Base-by-base conservation (phyloP, 1,140 invertebrate genomes). In the Bombus soroeensis region DNA sequence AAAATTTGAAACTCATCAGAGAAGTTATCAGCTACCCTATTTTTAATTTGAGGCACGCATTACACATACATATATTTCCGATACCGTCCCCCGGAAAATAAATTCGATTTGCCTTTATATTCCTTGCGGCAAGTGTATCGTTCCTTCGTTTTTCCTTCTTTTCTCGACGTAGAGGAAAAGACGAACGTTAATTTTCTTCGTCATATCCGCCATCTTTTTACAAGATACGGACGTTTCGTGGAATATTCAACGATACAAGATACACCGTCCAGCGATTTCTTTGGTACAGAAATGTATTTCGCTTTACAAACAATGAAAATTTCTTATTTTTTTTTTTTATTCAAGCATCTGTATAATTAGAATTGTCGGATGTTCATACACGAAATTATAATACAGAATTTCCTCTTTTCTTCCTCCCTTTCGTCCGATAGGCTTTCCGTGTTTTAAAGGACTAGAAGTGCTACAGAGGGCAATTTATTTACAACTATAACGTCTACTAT, bases 391-490 rank as follows among this genome's bases (percentile, higher is more conserved):
- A 43, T 77, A 83, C 73, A 83, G 41, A 83, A 68, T 57, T 77
- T 43, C 68, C 4, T 47, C n/a, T 25, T 9, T 10, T 34, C 25
- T 47, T 10, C 1, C 28, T 28, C 25, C 37, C n/a, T 47, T 32
- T 47, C 32, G 13, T 4, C n/a, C 28, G n/a, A 57, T 39, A 78
- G 64, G 43, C 64, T 77, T 41, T 47, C 64, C 37, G 57, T 62
- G 34, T 73, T 82, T 28, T 22, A 43, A 70, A 70, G 43, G 74
- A 83, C 81, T 83, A 77, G 81, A 77, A 77, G 47, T 77, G 74
- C 74, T 77, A 83, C 43, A 70, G 34, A 70, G 79, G 81, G 64
- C 41, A 57, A 53, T 83, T 83, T 83, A 83, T 83, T 70, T 83
- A 83, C 74, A 83, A 41, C 43, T 83, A 77, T 77, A 77, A 83